Percentiles rank a stretch among this genome's conserved stretches.
phyloP scores from a whole-genome alignment of 2,888 invertebrate species.

The Drosophila villosipedis region DNA sequence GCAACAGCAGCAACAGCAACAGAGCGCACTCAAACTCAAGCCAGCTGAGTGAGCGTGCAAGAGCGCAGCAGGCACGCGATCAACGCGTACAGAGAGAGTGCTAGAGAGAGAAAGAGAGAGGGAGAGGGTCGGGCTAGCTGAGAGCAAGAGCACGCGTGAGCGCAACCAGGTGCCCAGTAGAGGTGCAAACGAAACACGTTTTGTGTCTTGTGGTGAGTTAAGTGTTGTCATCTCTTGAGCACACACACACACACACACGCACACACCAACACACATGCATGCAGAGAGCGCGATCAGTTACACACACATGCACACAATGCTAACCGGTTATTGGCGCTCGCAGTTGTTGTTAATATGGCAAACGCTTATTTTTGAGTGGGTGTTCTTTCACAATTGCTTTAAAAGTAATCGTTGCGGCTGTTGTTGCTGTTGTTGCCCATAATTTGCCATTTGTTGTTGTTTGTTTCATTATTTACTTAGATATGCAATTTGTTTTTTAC shows the following conservation, averaged over 20 bases:
- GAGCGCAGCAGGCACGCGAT: conserved; percentile 33
- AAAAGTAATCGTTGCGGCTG: conserved; percentile 45
- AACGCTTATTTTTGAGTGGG: conserved; percentile 76
- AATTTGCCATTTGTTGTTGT: conserved; percentile 55
- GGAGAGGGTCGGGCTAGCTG: not conserved
- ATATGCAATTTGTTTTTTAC: conserved; percentile 38
- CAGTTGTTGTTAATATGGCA: conserved; percentile 62
- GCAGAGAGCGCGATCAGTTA: conserved; percentile 48
- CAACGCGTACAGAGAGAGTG: conserved; percentile 5
- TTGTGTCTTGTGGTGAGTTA: conserved; percentile 23
- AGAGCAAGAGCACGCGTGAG: conserved; percentile 21
- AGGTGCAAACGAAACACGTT: conserved; percentile 60
- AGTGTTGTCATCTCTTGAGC: conserved; percentile 35
- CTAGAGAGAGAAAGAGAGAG: not conserved
- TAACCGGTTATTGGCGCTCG: conserved; percentile 74
- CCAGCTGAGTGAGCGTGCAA: conserved; percentile 23
- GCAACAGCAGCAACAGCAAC: not conserved
- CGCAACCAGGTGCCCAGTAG: conserved; percentile 30
- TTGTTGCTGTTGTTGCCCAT: conserved; percentile 40
- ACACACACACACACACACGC: conserved; percentile 5
- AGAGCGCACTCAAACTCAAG: conserved; percentile 12
- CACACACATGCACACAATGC: conserved; percentile 11
- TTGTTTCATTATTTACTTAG: conserved; percentile 66
- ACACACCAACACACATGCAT: conserved; percentile 6
- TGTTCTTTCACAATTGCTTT: conserved; percentile 65